Conservation (phyloP, 1,140 invertebrate species). For the Drosophila teissieri region DNA sequence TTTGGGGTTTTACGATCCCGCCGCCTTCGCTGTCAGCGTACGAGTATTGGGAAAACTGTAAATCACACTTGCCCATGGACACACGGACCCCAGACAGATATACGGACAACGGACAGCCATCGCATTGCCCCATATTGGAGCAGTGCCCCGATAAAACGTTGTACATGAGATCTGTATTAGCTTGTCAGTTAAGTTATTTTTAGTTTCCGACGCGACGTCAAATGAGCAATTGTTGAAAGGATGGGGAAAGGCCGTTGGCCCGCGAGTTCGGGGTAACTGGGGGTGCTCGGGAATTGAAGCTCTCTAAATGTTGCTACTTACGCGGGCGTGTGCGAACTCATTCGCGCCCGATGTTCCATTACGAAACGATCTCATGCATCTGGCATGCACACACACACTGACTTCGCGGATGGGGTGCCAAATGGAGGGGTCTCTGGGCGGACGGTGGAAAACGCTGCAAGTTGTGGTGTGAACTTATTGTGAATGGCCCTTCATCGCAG, state of each 20-base stretch:
- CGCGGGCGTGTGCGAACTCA: slow-evolving; percentile 21
- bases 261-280: not conserved
- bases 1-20: slow-evolving; percentile 69
- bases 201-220: slow-evolving; percentile 74
- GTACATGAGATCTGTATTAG: slow-evolving; percentile 71
- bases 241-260: not conserved
- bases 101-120: not conserved
- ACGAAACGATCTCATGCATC: slow-evolving; percentile 55
- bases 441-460: not conserved
- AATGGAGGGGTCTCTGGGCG: slow-evolving; percentile 6
- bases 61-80: slow-evolving; percentile 64
- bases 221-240: slow-evolving; percentile 72
- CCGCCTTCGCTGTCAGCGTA: slow-evolving; percentile 36
- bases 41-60: slow-evolving; percentile 62
- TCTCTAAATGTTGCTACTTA: slow-evolving; percentile 58
- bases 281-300: slow-evolving; percentile 60
- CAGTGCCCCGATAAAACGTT: slow-evolving; percentile 35
- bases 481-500: slow-evolving; percentile 22
- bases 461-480: slow-evolving; percentile 28
- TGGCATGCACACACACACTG: slow-evolving; percentile 15
- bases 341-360: slow-evolving; percentile 47
- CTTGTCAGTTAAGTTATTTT: slow-evolving; percentile 74
- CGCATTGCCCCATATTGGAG: slow-evolving; percentile 41
- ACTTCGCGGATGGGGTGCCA: slow-evolving; percentile 5
- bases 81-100: slow-evolving; percentile 6